A percentile compares a stretch with the other conserved stretches of the same genome.
phyloP scores from a whole-genome alignment of 2,113 vertebrate genomes.

The Neodon shergylaensis region DNA sequence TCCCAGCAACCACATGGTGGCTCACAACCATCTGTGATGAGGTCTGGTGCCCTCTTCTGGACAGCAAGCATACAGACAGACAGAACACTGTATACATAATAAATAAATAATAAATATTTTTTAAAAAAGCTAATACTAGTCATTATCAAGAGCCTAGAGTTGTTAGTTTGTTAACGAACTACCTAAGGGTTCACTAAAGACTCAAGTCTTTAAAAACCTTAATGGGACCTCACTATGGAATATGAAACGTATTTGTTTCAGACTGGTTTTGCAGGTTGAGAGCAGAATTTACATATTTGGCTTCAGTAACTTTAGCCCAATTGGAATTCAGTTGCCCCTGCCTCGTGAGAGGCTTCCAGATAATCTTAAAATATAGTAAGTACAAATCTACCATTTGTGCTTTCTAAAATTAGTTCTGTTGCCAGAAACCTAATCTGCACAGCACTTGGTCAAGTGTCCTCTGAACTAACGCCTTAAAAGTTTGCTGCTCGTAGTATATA shows the following conservation, averaged over 20 bases:
- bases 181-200: background rate
- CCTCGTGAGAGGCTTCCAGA: background rate
- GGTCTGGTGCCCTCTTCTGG: no score
- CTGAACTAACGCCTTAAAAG: background rate
- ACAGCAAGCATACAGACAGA: no score
- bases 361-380: background rate
- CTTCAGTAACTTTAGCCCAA: background rate
- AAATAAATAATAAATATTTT: no score
- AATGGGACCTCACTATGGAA: background rate
- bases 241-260: background rate
- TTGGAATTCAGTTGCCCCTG: background rate
- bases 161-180: background rate
- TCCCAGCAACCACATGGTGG: no score
- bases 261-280: background rate
- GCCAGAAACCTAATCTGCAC: slow-evolving; percentile 38
- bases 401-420: slow-evolving; percentile 58
- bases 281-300: background rate
- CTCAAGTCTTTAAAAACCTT: background rate
- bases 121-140: background rate
- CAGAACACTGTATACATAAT: no score
- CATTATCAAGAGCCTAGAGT: background rate
- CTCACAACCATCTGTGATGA: no score
- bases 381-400: slow-evolving; percentile 51
- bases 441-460: background rate
- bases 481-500: background rate